These are phyloP conservation scores for Thalpophila matura DNA, from an alignment of 2,888 invertebrate genomes.

Conservation along the genomic window DNA sequence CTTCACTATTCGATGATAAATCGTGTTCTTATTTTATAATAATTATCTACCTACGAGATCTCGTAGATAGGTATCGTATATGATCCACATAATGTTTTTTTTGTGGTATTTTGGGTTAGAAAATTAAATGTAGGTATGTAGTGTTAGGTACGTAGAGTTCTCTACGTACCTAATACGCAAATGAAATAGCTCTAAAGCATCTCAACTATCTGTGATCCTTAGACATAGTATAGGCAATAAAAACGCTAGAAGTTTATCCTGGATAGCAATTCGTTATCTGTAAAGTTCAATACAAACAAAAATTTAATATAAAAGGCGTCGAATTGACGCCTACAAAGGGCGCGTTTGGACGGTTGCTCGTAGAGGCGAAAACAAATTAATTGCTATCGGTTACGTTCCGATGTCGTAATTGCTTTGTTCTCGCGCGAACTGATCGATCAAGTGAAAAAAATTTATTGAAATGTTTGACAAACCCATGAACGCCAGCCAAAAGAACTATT, in stretches of 20 bases:
- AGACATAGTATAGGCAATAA: conserved; percentile 25
- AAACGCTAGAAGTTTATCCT: conserved; percentile 37
- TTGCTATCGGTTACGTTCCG: conserved; percentile 87
- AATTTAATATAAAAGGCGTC: conserved; percentile 83
- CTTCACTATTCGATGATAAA: no score
- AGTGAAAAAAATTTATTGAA: conserved; percentile 89
- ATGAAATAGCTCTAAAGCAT: conserved; percentile 11
- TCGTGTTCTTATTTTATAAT: no score
- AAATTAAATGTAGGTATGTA: no score
- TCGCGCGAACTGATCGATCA: conserved; percentile 83
- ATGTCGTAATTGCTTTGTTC: conserved; percentile 89
- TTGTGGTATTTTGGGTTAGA: no score
- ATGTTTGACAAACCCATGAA: conserved; percentile 75
- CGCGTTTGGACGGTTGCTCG: conserved; percentile 79
- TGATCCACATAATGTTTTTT: no score
- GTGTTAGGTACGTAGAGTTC: no score
- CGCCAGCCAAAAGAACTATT: conserved; percentile 61
- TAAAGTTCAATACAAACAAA: conserved; percentile 73
- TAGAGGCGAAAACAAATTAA: conserved; percentile 88
- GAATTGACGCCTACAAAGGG: conserved; percentile 82
- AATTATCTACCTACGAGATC: no score
- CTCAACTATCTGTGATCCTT: neutral
- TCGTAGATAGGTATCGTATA: no score
- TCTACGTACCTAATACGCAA: no score
- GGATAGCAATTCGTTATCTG: conserved; percentile 57